Evolutionary conservation across 2,888 invertebrate species (phyloP), one percentile per base, ranked within the genome.

Genomic region (Caradrina kadenii): DNA sequence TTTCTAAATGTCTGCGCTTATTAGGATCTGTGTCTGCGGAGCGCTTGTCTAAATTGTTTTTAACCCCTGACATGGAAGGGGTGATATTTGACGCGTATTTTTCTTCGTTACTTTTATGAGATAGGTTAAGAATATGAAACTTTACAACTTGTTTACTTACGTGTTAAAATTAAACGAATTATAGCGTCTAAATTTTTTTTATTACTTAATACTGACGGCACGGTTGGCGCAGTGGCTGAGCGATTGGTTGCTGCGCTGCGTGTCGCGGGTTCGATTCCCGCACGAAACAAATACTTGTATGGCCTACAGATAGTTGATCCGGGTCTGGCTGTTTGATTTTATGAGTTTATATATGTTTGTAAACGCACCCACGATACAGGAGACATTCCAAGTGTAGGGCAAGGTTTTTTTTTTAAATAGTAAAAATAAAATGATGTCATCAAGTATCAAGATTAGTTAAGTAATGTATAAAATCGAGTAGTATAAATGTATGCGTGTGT

Each of bases 21-120:
- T 80, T 80, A 76, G 81, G 31, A 69, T 50, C 61, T 80, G 80
- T 49, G 76, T 58, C 61, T 76, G 80, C 45, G 69, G 62, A 71
- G 58, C 52, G 59, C 63, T 66, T 59, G 26, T 39, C 55, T 77
- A 77, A 76, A 77, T 80, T 77, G 77, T 77, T 77, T 80, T 65
- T 61, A 70, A 62, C 64, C 77, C 80, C 58, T 49, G 26, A 50
- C 35, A 48, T 49, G 21, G 17, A 65, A 53, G 26, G 76, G 71
- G 42, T 62, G 63, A 35, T 65, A 63, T 60, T 69, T 80, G 63
- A 49, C 50, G 52, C 7, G 13, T 42, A 63, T 68, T 80, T 68
- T 67, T 60, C 54, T 68, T 42, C 52, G 15, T 60, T 39, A 1
- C 6, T 45, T 0, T 39, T 17, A n/a, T 48, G 17, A 26, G 54